These are phyloP conservation scores for Bombus ignitus DNA, from an alignment of 1,140 invertebrate species.

Conservation along the genomic window DNA sequence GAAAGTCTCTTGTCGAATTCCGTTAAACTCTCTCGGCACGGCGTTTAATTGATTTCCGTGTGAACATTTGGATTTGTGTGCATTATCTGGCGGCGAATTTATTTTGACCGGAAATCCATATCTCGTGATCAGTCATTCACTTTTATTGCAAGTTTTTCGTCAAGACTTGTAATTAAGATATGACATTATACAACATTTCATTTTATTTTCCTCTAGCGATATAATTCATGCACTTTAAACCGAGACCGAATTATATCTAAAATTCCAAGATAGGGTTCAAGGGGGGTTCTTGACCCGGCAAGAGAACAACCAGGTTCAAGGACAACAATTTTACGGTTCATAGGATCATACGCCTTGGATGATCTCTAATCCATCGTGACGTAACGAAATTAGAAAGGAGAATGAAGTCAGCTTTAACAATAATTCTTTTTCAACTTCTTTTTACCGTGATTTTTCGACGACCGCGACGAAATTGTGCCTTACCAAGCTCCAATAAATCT, in stretches of 20 bases:
- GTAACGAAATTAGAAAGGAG: conserved; percentile 48
- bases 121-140: neutral
- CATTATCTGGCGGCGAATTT: neutral
- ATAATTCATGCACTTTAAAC: neutral
- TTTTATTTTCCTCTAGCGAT: neutral
- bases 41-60: conserved; percentile 25
- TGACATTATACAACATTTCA: neutral
- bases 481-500: neutral
- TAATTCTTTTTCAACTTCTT: neutral
- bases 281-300: conserved; percentile 12
- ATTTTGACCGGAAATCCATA: neutral
- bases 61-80: neutral
- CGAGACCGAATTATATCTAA: too few relatives aligned
- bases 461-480: neutral
- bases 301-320: conserved; percentile 43
- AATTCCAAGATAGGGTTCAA: neutral
- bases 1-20: conserved; percentile 21
- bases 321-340: conserved; percentile 20
- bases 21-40: neutral
- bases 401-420: conserved; percentile 26
- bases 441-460: neutral
- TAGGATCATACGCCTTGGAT: conserved; percentile 12
- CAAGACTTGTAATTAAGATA: neutral
- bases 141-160: neutral
- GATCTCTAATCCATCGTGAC: conserved; percentile 40